A percentile compares a stretch with the other conserved stretches of the same genome.
Conservation (phyloP, 2,888 invertebrate genomes). For the Marronus borbonicus region DNA sequence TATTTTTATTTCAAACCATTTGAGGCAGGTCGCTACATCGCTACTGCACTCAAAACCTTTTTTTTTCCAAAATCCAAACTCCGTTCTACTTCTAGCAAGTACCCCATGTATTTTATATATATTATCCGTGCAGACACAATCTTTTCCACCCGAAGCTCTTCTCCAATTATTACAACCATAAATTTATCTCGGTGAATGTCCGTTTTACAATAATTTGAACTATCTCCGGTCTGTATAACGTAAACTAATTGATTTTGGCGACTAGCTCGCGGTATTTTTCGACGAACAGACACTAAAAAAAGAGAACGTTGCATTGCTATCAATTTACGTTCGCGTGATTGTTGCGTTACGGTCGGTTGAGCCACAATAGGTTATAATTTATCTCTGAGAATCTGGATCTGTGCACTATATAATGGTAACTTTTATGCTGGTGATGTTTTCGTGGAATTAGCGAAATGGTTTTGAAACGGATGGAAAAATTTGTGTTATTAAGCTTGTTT, state of each 20-base stretch:
- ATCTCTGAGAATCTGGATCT: not conserved
- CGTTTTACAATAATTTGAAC: not conserved
- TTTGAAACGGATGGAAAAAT: too few relatives aligned
- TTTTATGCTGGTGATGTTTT: not conserved
- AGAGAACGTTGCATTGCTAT: not conserved
- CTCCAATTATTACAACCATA: constrained; percentile 1
- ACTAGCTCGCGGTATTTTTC: not conserved
- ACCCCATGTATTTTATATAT: not conserved
- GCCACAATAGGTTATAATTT: not conserved
- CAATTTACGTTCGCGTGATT: not conserved
- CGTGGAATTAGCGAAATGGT: not conserved
- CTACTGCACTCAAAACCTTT: too few relatives aligned
- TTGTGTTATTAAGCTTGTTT: too few relatives aligned
- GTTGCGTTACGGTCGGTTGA: not conserved
- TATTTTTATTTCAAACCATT: not conserved
- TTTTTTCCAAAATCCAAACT: too few relatives aligned
- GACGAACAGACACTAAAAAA: not conserved
- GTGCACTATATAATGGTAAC: not conserved
- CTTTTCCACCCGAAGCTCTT: not conserved
- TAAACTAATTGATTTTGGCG: constrained; percentile 7
- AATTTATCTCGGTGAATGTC: constrained; percentile 1
- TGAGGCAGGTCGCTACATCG: too few relatives aligned
- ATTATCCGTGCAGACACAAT: constrained; percentile 7
- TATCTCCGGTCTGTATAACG: not conserved
- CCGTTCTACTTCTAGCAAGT: not conserved